Conservation (phyloP, 2,797 vertebrate genomes). For the Pseudocheirus occidentalis region DNA sequence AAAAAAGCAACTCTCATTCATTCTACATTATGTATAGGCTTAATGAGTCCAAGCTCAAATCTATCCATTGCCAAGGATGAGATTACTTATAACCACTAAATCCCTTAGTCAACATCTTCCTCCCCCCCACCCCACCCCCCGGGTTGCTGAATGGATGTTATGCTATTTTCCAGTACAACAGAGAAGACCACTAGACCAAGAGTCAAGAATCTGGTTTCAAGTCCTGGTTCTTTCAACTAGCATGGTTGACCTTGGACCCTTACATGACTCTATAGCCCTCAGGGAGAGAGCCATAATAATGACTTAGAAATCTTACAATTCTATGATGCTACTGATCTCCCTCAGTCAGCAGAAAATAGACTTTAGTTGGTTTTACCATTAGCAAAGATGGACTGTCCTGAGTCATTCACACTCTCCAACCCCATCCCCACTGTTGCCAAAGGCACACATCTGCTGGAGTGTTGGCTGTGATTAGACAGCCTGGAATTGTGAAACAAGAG, state of each 20-base stretch:
- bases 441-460: neutral
- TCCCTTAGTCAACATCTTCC: neutral
- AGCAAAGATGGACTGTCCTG: neutral
- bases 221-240: neutral
- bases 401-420: neutral
- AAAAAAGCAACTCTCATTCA: neutral
- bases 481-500: neutral
- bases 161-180: neutral
- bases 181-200: neutral
- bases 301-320: neutral
- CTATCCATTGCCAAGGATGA: neutral
- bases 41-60: neutral
- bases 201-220: neutral
- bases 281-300: neutral
- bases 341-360: neutral
- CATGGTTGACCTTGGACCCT: neutral
- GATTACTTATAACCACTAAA: neutral
- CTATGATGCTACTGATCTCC: neutral
- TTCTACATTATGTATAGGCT: neutral
- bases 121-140: no score
- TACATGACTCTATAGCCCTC: neutral
- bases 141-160: neutral
- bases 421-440: neutral
- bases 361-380: neutral
- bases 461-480: neutral